Evolutionary conservation across 92 coral and sea anemone species (phyloP).

Genomic region (Siderastrea radians): DNA sequence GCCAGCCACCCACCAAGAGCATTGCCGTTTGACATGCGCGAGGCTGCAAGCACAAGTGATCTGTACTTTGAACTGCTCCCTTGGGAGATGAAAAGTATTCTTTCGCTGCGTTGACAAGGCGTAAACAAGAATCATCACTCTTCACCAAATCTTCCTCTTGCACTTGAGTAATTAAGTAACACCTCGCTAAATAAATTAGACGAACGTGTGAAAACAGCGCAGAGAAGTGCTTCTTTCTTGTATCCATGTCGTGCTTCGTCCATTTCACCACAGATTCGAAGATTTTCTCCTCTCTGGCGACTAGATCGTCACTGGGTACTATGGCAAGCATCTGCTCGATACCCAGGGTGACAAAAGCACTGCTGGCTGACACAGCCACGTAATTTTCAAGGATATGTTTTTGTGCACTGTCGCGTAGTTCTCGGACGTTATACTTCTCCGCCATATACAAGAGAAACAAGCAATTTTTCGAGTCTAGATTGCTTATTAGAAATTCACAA

Average conservation of each 20-base stretch:
- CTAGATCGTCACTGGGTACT: conserved; percentile 91
- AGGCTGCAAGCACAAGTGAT: conserved; percentile 55
- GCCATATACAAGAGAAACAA: conserved; percentile 85
- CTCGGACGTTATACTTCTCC: conserved; percentile 81
- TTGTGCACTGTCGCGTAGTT: conserved; percentile 81
- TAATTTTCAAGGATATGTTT: conserved; percentile 86
- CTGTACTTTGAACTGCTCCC: conserved; percentile 16
- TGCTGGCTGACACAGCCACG: conserved; percentile 69
- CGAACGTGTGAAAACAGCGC: conserved; percentile 80
- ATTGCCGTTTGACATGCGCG: conserved; percentile 83
- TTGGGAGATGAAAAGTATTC: conserved; percentile 70
- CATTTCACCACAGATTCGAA: conserved; percentile 89
- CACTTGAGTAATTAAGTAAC: conserved; percentile 78
- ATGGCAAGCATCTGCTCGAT: conserved; percentile 84
- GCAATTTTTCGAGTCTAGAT: conserved; percentile 87
- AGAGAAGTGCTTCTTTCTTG: conserved; percentile 80
- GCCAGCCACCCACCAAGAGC: conserved; percentile 80
- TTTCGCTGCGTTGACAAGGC: conserved; percentile 61
- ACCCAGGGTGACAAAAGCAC: conserved; percentile 77
- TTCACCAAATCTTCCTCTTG: conserved; percentile 74
- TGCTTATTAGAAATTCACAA: conserved; percentile 73
- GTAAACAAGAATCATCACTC: conserved; percentile 68
- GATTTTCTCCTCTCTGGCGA: conserved; percentile 88
- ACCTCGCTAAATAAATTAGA: conserved; percentile 79
- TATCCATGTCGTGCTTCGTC: conserved; percentile 70